These are phyloP conservation scores for Clamator glandarius DNA, from an alignment of 2,797 vertebrate genomes.

Conservation along the genomic window DNA sequence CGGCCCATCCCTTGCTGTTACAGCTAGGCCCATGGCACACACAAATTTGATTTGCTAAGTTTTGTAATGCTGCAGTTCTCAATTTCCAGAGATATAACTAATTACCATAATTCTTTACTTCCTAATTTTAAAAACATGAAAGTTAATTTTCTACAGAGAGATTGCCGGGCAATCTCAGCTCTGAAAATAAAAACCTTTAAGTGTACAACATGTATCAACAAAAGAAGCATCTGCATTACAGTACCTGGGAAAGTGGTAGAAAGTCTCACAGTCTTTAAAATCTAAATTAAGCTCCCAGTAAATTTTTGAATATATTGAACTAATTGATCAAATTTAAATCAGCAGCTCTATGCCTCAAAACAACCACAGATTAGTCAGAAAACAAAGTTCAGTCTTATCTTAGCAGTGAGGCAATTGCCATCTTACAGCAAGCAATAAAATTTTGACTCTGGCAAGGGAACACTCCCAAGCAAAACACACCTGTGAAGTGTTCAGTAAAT, in stretches of 20 bases:
- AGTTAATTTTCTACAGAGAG: background rate
- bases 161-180: background rate
- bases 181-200: background rate
- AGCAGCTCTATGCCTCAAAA: background rate
- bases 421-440: background rate
- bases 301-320: background rate
- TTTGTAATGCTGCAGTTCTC: background rate
- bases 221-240: background rate
- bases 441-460: background rate
- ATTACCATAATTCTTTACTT: background rate
- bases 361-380: background rate
- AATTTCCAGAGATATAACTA: background rate
- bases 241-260: background rate
- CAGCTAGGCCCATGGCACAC: background rate
- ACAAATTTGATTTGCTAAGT: background rate
- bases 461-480: slow-evolving; percentile 72
- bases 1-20: background rate
- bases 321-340: background rate
- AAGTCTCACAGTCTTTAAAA: background rate
- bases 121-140: background rate
- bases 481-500: slow-evolving; percentile 98
- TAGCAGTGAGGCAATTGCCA: background rate
- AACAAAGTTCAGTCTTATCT: background rate
- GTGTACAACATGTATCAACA: background rate
- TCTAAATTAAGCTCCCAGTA: background rate